Conservation (phyloP, 1,140 invertebrate genomes). For the Physella acuta region DNA sequence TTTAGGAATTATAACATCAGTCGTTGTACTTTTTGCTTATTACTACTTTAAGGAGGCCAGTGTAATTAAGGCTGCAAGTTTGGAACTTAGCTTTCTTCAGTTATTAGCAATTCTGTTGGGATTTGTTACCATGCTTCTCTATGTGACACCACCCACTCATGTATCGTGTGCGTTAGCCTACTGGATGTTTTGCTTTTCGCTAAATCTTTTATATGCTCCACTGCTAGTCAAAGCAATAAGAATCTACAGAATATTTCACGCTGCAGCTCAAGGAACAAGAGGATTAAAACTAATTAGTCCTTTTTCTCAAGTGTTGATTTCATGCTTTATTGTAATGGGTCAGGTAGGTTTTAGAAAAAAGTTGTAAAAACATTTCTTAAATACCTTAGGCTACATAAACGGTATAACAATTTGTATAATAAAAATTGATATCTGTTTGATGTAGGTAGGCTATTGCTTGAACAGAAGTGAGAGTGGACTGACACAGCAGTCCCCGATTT, state of each 20-base stretch:
- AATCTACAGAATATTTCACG: slow-evolving; percentile 15
- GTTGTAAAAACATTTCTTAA: neutral
- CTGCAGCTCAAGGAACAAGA: neutral
- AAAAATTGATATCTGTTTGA: neutral
- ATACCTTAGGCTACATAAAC: neutral
- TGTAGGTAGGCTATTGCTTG: neutral
- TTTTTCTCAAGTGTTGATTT: slow-evolving; percentile 14
- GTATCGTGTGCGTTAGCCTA: slow-evolving; percentile 60
- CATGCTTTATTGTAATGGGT: slow-evolving; percentile 9
- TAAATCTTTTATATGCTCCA: slow-evolving; percentile 88
- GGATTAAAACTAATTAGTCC: slow-evolving; percentile 7
- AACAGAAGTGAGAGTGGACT: too few relatives aligned
- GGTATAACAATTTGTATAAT: neutral
- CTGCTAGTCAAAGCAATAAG: slow-evolving; percentile 56
- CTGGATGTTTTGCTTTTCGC: slow-evolving; percentile 80
- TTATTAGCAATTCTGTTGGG: slow-evolving; percentile 84
- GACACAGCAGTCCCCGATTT: too few relatives aligned
- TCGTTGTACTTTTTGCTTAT: slow-evolving; percentile 67
- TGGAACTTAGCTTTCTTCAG: slow-evolving; percentile 85
- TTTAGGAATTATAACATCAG: slow-evolving; percentile 58
- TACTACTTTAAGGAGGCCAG: slow-evolving; percentile 80
- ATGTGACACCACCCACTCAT: slow-evolving; percentile 69
- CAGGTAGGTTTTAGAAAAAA: slow-evolving; percentile 11
- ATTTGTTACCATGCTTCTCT: slow-evolving; percentile 82
- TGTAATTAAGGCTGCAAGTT: slow-evolving; percentile 84